Evolutionary conservation across 2,113 vertebrate species (phyloP).

Genomic region (Ptyas mucosa): DNA sequence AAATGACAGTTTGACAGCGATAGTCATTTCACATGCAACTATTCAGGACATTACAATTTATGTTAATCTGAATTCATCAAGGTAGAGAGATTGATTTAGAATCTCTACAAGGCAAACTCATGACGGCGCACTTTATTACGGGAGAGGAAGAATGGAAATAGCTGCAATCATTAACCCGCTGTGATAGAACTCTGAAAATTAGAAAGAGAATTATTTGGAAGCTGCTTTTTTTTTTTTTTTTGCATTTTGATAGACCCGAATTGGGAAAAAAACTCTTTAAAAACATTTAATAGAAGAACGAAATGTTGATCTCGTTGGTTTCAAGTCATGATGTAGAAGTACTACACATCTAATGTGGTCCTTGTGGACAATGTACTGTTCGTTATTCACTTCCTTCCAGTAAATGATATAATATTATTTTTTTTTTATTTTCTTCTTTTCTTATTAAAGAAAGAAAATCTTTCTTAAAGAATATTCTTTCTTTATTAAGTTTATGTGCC

Average conservation of each 20-base stretch:
- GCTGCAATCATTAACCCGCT: constrained; percentile 11
- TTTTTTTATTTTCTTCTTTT: not conserved
- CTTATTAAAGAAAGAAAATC: not conserved
- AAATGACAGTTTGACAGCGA: constrained; percentile 19
- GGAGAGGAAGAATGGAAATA: constrained; percentile 25
- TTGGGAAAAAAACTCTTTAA: not conserved
- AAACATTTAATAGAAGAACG: not conserved
- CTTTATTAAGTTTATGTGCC: not conserved
- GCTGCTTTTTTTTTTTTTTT: not conserved
- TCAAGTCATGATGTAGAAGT: constrained; percentile 1
- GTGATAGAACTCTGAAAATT: constrained; percentile 3
- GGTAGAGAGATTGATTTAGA: constrained; percentile 34
- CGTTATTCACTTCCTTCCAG: not conserved
- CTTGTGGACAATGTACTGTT: not conserved
- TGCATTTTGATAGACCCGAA: not conserved
- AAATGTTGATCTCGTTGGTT: not conserved
- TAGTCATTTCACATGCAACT: constrained; percentile 35
- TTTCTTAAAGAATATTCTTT: not conserved
- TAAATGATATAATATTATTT: not conserved
- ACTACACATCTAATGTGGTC: not conserved
- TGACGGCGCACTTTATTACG: constrained; percentile 38
- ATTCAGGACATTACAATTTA: constrained; percentile 33
- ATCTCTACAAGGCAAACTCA: constrained; percentile 26
- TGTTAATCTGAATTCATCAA: constrained; percentile 37
- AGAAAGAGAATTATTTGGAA: constrained; percentile 3